phyloP scores from a whole-genome alignment of 2,888 invertebrate genomes.

The Trissolcus japonicus region DNA sequence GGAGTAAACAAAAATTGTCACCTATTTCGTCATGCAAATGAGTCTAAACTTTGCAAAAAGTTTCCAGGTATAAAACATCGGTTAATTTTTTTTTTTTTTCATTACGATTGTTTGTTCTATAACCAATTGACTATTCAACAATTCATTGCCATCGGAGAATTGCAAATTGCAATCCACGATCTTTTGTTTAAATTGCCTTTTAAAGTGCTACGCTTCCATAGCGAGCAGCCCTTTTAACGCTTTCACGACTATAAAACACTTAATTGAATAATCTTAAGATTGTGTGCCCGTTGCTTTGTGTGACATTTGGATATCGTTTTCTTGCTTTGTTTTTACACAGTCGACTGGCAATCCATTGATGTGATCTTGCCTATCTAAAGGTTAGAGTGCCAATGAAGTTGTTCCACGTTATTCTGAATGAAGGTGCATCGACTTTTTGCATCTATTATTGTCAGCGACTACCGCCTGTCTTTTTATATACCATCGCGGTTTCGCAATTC shows the following conservation, averaged over 20 bases:
- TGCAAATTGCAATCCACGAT: background rate
- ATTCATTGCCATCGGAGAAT: background rate
- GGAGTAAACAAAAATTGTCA: slow-evolving; percentile 11
- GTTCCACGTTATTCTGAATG: slow-evolving; percentile 50
- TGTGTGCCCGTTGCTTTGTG: slow-evolving; percentile 17
- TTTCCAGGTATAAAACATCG: too few species aligned
- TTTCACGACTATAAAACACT: slow-evolving; percentile 11
- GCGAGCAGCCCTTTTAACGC: background rate
- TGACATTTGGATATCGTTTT: slow-evolving; percentile 51
- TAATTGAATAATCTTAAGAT: slow-evolving; percentile 43
- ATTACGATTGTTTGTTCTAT: background rate
- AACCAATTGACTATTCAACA: slow-evolving; percentile 1
- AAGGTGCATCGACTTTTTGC: slow-evolving; percentile 56
- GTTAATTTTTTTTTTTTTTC: too few species aligned
- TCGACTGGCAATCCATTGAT: slow-evolving; percentile 51
- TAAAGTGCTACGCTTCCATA: slow-evolving; percentile 13
- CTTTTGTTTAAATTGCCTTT: background rate
- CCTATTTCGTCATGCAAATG: too few species aligned
- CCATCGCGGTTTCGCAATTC: slow-evolving; percentile 47
- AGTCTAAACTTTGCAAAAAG: too few species aligned
- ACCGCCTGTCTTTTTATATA: slow-evolving; percentile 47
- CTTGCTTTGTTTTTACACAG: slow-evolving; percentile 49
- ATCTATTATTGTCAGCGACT: slow-evolving; percentile 56
- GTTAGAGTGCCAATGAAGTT: slow-evolving; percentile 58
- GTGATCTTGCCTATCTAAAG: slow-evolving; percentile 57